Base-by-base conservation (phyloP, 2,888 invertebrate genomes). In the Drosophila meridiana region DNA sequence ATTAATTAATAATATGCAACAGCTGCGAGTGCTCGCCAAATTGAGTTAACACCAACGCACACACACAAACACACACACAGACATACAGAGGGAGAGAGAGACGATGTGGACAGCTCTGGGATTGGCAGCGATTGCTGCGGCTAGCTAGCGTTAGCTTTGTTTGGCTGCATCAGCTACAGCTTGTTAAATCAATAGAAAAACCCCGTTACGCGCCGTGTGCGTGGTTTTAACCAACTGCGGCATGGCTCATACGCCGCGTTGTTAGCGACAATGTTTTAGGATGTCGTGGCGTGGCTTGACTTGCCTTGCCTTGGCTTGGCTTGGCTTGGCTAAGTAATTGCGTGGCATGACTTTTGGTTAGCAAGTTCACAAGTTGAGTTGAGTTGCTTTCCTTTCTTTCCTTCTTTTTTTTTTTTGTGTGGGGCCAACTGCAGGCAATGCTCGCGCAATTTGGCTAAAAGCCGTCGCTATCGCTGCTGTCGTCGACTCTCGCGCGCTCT, bases 381-480 rank as follows among this genome's bases (percentile, higher is more conserved):
- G 11, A 6, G 59, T 36, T 28, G 42, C 6, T 65, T n/a, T n/a
- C 36, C 11, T 36, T 20, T 20, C 20, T 20, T 20, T 20, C 4
- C 11, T 43, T 20, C 20, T 20, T 43, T 66, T 30, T 26, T 42
- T 7, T 61, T 26, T 14, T 42, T 43, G 26, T 42, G n/a, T 55
- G 26, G 45, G 52, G 14, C 45, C 47, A 60, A 73, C 45, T 74
- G 81, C 90, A 86, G 86, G 64, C 55, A 67, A 47, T 66, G 76
- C 50, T 83, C 62, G 74, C 70, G 68, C 77, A 87, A 87, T 88
- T 90, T 89, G 90, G 80, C 88, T 90, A 85, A 90, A 85, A 89
- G 90, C 88, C 74, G 70, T 73, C 67, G 64, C 59, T 32, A 62
- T 55, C 36, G 63, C 38, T 14, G 38, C n/a, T 14, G 69, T 48